Evolutionary conservation across 2,113 vertebrate species (phyloP), one percentile per base, ranked within the genome.

Genomic region (Tachycineta bicolor): DNA sequence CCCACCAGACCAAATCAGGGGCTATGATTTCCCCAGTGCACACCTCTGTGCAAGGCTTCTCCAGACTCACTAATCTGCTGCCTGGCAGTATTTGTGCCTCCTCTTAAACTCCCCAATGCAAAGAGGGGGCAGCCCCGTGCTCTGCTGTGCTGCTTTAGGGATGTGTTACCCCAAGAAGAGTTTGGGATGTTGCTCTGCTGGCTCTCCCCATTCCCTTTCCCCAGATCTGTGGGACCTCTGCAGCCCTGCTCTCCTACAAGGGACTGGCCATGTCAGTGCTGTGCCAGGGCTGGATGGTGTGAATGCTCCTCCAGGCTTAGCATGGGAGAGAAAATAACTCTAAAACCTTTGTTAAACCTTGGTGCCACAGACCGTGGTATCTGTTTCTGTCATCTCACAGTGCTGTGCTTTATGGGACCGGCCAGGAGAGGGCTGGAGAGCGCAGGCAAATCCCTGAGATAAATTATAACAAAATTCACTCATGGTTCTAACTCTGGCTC

Each of bases 351-450:
- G 12, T 31, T 33, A 73, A 73, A 73, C 4, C 13, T 68, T 10
- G 2, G 22, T 24, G 43, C 39, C 62, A 20, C 52, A n/a, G 44
- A 10, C 43, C 31, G 14, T 11, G 31, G 3, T 23, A 5, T 25
- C 0, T 12, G 0, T 14, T 78, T 81, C 68, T 85, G 34, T 10
- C 0, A 3, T 34, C 33, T 60, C 55, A 26, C 17, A 0, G 15
- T 37, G 59, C 34, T n/a, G 56, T 64, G 44, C 53, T 84, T 90
- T 41, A 60, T 0, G 1, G 34, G 14, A 18, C 43, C 3, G 39
- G 63, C 92, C 93, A 83, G 92, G 75, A 97, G 87, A 86, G 94
- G 90, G 92, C 88, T 87, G 92, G 83, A 93, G 73, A 84, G 69
- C 62, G 49, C 83, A 81, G 53, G 53, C 69, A 87, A 85, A 86